Conservation (phyloP, 1,140 invertebrate genomes). For the Mercenaria mercenaria region DNA sequence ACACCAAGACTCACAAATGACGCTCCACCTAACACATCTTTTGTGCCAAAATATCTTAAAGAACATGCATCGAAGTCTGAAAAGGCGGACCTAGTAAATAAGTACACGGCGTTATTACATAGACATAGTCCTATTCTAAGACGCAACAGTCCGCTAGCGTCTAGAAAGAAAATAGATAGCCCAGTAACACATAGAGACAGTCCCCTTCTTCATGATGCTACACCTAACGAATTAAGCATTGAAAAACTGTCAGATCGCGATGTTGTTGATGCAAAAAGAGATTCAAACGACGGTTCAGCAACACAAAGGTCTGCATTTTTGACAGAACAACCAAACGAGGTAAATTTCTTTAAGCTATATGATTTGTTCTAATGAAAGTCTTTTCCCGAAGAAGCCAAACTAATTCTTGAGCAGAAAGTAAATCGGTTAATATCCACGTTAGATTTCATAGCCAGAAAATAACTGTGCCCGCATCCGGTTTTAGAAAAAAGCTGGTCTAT, state of each 20-base stretch:
- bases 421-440: no score
- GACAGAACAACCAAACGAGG: background rate
- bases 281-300: background rate
- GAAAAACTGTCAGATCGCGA: background rate
- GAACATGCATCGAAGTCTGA: conserved; percentile 13
- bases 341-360: no score
- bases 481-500: no score
- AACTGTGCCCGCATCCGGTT: no score
- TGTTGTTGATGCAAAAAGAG: background rate
- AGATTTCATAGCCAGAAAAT: no score
- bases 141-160: conserved; percentile 8
- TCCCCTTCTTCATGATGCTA: background rate
- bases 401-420: no score
- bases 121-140: conserved; percentile 35
- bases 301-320: background rate
- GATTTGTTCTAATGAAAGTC: no score
- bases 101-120: conserved; percentile 31
- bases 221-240: background rate
- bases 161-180: background rate
- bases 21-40: background rate
- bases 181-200: background rate
- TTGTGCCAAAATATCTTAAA: conserved; percentile 19
- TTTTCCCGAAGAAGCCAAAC: no score
- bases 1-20: conserved; percentile 22
- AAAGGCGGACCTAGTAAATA: conserved; percentile 34